A percentile compares a stretch with the other conserved stretches of the same genome.
phyloP scores from a whole-genome alignment of 2,888 invertebrate species.

The Drosophila neotestacea region DNA sequence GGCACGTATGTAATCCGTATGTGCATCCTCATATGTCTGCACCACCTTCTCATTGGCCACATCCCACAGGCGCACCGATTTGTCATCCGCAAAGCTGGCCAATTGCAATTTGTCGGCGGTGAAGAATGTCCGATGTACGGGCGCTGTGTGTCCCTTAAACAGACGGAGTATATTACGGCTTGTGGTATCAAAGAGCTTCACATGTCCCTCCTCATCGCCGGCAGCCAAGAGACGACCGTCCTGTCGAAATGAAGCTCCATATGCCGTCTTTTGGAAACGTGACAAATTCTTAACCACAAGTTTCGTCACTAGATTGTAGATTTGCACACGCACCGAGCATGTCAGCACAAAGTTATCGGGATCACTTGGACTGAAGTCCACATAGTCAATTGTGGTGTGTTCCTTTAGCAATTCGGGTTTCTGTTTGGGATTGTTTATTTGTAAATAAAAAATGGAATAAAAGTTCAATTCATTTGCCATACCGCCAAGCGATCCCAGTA shows the following conservation, averaged over 20 bases:
- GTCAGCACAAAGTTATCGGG: slow-evolving; percentile 97
- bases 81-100: slow-evolving; percentile 96
- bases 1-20: slow-evolving; percentile 93
- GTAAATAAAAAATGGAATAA: background rate
- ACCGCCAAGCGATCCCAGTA: slow-evolving; percentile 97
- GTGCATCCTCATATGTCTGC: slow-evolving; percentile 87
- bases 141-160: slow-evolving; percentile 93
- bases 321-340: slow-evolving; percentile 94
- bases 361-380: slow-evolving; percentile 95
- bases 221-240: slow-evolving; percentile 94
- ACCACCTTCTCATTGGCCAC: slow-evolving; percentile 92
- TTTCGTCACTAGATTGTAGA: slow-evolving; percentile 95
- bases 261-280: slow-evolving; percentile 92
- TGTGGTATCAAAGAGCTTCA: slow-evolving; percentile 95
- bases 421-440: slow-evolving; percentile 85
- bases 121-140: slow-evolving; percentile 93
- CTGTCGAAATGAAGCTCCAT: slow-evolving; percentile 92
- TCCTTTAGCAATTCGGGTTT: slow-evolving; percentile 95
- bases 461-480: slow-evolving; percentile 73
- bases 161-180: slow-evolving; percentile 93
- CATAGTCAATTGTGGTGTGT: slow-evolving; percentile 95
- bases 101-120: slow-evolving; percentile 91
- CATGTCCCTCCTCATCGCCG: slow-evolving; percentile 94
- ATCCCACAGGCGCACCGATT: slow-evolving; percentile 95
- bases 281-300: slow-evolving; percentile 92